Conservation (phyloP, 2,888 invertebrate species). For the Pedicia rivosa region DNA sequence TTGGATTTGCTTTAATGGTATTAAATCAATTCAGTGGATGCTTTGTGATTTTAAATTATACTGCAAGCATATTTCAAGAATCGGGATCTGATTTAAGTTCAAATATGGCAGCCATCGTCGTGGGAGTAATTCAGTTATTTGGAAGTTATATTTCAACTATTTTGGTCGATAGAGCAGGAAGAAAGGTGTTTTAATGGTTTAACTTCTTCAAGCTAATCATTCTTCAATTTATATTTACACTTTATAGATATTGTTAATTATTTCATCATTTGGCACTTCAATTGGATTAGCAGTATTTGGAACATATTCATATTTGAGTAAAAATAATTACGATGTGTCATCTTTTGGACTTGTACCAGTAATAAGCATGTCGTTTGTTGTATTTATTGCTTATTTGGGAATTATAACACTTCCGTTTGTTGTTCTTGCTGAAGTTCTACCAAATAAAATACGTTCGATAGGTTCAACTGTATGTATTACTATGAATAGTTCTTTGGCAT, state of each 20-base stretch:
- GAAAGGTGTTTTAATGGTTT: too few species aligned
- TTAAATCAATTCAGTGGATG: conserved; percentile 22
- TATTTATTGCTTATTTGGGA: conserved; percentile 22
- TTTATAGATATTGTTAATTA: conserved; percentile 11
- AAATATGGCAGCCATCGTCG: conserved; percentile 23
- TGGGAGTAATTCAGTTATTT: conserved; percentile 22
- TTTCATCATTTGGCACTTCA: conserved; percentile 16
- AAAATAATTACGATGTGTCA: conserved; percentile 12
- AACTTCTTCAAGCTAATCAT: too few species aligned
- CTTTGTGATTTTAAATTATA: conserved; percentile 24
- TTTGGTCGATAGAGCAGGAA: conserved; percentile 22
- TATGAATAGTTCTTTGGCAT: conserved; percentile 18
- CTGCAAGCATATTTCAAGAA: conserved; percentile 22
- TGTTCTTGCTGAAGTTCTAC: conserved; percentile 24
- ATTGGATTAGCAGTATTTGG: conserved; percentile 20
- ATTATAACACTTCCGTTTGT: conserved; percentile 22
- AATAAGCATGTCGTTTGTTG: conserved; percentile 20
- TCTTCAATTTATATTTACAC: too few species aligned
- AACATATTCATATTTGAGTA: conserved; percentile 16
- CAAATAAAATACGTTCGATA: conserved; percentile 23
- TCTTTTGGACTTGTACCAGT: conserved; percentile 21
- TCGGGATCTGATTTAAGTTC: conserved; percentile 21
- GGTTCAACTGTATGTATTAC: conserved; percentile 19
- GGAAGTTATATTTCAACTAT: conserved; percentile 21
- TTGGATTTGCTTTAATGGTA: conserved; percentile 16